A percentile compares a stretch with the other conserved stretches of the same genome.
These are phyloP conservation scores for Chydorus sphaericus DNA, from an alignment of 2,888 invertebrate genomes.

Conservation along the genomic window DNA sequence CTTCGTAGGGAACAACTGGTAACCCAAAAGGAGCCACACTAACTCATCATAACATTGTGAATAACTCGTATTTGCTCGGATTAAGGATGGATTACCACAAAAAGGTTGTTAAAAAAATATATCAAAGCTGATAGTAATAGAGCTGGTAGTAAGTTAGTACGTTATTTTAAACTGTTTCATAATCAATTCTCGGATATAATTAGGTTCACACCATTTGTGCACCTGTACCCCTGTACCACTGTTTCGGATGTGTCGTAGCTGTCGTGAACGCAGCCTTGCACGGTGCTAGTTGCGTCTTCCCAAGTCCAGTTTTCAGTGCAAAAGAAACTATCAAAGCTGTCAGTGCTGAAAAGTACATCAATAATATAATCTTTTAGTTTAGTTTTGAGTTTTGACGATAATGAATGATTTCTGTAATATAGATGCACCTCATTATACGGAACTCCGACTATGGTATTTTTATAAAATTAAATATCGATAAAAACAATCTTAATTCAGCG, in stretches of 20 bases:
- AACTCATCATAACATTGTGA: constrained; percentile 55
- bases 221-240: constrained; percentile 69
- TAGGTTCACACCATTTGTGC: constrained; percentile 28
- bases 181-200: constrained; percentile 17
- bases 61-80: constrained; percentile 54
- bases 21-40: constrained; percentile 39
- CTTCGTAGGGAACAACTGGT: constrained; percentile 32
- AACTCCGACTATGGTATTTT: constrained; percentile 80
- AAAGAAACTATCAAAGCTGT: constrained; percentile 45
- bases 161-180: no score
- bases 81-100: constrained; percentile 32
- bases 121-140: no score
- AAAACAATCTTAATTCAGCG: no score
- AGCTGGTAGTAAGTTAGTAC: no score
- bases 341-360: constrained; percentile 43
- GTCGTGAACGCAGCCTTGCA: constrained; percentile 38
- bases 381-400: no score
- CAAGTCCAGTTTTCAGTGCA: constrained; percentile 43
- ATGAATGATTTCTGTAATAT: not conserved
- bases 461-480: no score
- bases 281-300: constrained; percentile 46
- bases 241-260: constrained; percentile 53
- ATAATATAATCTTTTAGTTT: not conserved
- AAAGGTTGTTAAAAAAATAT: no score
- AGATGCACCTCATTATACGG: constrained; percentile 59